phyloP scores from a whole-genome alignment of 37 sponge, comb jelly and placozoan genomes.

The Axinella damicornis region DNA sequence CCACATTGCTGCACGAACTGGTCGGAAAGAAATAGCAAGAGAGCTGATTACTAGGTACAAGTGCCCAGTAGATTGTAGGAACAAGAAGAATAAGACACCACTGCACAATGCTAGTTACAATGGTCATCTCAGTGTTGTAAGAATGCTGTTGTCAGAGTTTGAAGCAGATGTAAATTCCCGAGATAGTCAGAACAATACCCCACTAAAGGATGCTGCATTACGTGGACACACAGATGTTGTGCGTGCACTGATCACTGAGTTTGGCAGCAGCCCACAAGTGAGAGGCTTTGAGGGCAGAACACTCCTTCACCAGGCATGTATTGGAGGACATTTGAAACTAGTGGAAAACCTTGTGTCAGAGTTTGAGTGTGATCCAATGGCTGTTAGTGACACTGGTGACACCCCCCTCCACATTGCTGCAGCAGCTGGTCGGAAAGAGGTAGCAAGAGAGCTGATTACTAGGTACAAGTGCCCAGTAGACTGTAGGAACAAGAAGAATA shows the following conservation, averaged over 20 bases:
- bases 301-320: conserved; percentile 15
- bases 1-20: not conserved
- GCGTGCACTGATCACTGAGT: conserved; percentile 22
- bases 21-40: not conserved
- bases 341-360: not conserved
- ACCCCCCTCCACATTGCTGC: conserved; percentile 3
- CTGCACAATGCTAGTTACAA: no score
- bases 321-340: not conserved
- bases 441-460: not conserved
- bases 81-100: not conserved
- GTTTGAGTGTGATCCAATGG: not conserved
- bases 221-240: conserved; percentile 15
- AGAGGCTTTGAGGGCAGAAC: conserved; percentile 10
- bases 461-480: not conserved
- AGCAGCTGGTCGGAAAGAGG: not conserved
- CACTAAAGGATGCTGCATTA: conserved; percentile 10
- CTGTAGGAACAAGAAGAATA: not conserved
- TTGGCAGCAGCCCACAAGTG: conserved; percentile 17
- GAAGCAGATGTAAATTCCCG: not conserved
- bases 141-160: not conserved
- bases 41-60: not conserved
- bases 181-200: conserved; percentile 2
- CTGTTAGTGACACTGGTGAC: conserved; percentile 19
- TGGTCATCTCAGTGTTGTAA: no score
- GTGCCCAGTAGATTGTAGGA: not conserved